These are phyloP conservation scores for Psophia crepitans DNA, from an alignment of 2,113 vertebrate genomes.

Conservation along the genomic window DNA sequence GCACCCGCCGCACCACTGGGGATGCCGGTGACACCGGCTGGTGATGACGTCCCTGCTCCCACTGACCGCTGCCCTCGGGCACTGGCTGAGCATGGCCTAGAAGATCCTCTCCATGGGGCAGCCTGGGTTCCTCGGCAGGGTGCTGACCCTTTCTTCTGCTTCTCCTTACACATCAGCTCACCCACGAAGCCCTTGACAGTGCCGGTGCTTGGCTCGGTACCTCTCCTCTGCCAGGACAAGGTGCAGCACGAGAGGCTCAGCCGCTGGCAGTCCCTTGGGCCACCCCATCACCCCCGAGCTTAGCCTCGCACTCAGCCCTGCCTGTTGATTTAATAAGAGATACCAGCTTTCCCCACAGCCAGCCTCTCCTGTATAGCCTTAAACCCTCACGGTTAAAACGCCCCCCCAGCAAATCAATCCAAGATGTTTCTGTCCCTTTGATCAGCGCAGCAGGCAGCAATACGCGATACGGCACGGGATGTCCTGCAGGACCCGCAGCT, in stretches of 20 bases:
- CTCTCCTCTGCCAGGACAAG: slow-evolving; percentile 26
- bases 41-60: neutral
- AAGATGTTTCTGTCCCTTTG: slow-evolving; percentile 14
- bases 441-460: slow-evolving; percentile 23
- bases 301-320: neutral
- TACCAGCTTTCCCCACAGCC: neutral
- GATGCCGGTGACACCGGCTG: neutral
- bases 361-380: neutral
- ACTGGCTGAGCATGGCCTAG: slow-evolving; percentile 65
- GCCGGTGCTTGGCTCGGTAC: neutral
- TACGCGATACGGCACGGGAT: slow-evolving; percentile 80
- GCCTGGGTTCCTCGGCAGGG: slow-evolving; percentile 6
- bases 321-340: neutral
- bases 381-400: neutral
- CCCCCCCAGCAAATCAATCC: neutral
- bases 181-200: slow-evolving; percentile 61
- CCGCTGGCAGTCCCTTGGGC: neutral
- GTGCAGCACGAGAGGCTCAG: fast-evolving
- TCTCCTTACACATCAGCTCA: slow-evolving; percentile 37
- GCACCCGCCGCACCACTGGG: neutral
- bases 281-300: neutral
- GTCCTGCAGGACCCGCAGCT: slow-evolving; percentile 76
- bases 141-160: slow-evolving; percentile 72
- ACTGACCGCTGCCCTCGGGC: slow-evolving; percentile 68
- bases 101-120: slow-evolving; percentile 66